phyloP scores from a whole-genome alignment of 2,113 vertebrate species.

The Hydropotes inermis region DNA sequence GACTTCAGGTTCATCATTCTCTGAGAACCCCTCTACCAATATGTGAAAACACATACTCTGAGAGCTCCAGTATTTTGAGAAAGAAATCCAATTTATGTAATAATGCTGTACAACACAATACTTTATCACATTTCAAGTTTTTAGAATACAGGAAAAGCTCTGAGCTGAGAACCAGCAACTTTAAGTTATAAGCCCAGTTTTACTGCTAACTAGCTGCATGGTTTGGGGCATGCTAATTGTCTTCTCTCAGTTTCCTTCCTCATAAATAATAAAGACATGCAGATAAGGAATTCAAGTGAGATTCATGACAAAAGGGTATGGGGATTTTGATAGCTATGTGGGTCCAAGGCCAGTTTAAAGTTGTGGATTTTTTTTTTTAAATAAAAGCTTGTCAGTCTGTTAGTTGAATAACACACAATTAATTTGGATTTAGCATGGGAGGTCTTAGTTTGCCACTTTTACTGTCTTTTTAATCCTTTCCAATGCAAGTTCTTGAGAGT shows the following conservation, averaged over 20 bases:
- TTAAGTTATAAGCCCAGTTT: neutral
- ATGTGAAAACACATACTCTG: neutral
- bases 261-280: neutral
- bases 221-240: neutral
- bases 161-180: neutral
- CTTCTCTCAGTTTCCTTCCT: neutral
- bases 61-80: neutral
- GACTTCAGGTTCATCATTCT: neutral
- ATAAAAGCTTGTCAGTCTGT: neutral
- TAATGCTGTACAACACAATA: neutral
- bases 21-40: neutral
- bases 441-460: neutral
- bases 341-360: neutral
- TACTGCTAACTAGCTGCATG: neutral
- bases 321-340: neutral
- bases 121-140: neutral
- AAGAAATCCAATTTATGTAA: neutral
- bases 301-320: neutral
- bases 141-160: neutral
- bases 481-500: neutral
- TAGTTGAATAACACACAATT: neutral
- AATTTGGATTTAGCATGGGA: neutral
- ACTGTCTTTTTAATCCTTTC: neutral
- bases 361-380: neutral
- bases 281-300: neutral